Evolutionary conservation across 64 coral and sea anemone species (phyloP), one percentile per base, ranked within the genome.

Genomic region (Stichodactyla mertensii): DNA sequence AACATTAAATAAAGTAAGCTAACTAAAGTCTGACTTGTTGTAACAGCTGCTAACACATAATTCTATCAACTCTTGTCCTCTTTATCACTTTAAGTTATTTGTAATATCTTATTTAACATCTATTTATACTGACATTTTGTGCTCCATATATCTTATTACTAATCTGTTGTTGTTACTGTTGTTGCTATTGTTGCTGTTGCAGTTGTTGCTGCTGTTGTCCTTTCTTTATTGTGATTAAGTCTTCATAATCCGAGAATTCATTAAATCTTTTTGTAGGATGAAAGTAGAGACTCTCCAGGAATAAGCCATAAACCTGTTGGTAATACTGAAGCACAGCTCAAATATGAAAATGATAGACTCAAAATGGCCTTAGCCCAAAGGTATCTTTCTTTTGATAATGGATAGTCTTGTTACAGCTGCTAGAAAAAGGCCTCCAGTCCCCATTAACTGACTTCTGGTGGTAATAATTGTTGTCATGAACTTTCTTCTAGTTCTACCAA

Each of bases 291-390:
- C 10, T 86, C 90, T 13, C 84, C 93, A 59, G 94, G 86, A 9
- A 92, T 95, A 55, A 92, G 82, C 60, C 90, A 87, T 52, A 95
- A 95, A 87, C 83, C 88, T 4, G 59, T 95, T 85, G 94, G 94
- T 15, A 95, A 92, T 31, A 92, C 85, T 20, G 96, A 98, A 77
- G 91, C 96, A 19, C 96, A 98, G 16, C 82, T 98, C 31, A 95
- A 95, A 85, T 98, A 98, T 92, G 96, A 98, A 90, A 98, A 98
- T 89, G 96, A 98, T n/a, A 85, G 93, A 79, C 85, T 98, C 7
- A 98, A 98, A 81, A 94, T 98, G 89, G 96, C 96, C n/a, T 54
- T 98, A 31, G 96, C 96, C 7, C 96, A 98, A 79, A 98, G 96
- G 96, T 98, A 81, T 57, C 27, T 55, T 86, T 79, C 6, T 66